Evolutionary conservation across 1,140 invertebrate species (phyloP).

Genomic region (Metaphire vulgaris): DNA sequence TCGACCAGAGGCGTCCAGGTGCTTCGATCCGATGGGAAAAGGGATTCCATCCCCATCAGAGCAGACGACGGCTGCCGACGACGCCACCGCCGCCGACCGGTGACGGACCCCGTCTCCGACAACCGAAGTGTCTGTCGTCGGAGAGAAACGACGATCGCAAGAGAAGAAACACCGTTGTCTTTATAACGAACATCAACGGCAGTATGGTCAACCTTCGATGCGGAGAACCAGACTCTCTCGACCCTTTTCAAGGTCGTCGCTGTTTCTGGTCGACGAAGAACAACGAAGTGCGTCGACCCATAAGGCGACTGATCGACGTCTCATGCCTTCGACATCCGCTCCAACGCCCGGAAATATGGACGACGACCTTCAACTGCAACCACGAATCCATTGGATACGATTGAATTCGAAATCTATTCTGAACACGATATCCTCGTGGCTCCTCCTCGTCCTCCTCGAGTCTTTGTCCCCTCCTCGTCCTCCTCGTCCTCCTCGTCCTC

Average conservation of each 20-base stretch:
- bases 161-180: constrained; percentile 5
- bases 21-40: not conserved
- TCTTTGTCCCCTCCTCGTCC: no score
- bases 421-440: no score
- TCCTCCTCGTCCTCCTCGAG: no score
- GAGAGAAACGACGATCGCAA: not conserved
- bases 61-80: not conserved
- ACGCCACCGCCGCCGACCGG: not conserved
- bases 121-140: not conserved
- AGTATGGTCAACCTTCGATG: constrained; percentile 28
- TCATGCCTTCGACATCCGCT: not conserved
- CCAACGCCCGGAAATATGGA: not conserved
- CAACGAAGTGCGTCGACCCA: no score
- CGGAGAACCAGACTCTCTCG: not conserved
- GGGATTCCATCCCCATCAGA: not conserved
- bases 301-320: not conserved
- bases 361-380: not conserved
- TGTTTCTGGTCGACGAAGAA: not conserved
- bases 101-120: not conserved
- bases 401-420: no score
- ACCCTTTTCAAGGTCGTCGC: not conserved
- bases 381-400: no score
- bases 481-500: no score
- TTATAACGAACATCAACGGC: constrained; percentile 25
- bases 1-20: not conserved